These are phyloP conservation scores for Tachyglossus aculeatus DNA, from an alignment of 2,797 vertebrate genomes.

Conservation along the genomic window DNA sequence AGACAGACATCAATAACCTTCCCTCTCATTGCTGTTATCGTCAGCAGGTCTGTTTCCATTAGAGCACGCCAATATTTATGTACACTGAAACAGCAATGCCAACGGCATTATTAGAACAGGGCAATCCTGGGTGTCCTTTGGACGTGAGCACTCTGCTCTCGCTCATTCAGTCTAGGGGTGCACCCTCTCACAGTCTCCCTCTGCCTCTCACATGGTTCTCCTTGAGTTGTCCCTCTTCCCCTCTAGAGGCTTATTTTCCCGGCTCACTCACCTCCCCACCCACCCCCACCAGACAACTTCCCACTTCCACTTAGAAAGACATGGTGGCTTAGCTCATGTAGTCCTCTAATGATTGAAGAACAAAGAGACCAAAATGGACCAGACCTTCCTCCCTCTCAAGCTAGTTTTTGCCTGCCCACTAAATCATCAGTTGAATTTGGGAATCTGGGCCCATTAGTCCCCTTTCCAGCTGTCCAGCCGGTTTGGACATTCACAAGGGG, in stretches of 20 bases:
- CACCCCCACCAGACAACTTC: background rate
- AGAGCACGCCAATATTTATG: constrained; percentile 39
- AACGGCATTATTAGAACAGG: background rate
- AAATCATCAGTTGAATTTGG: too few relatives aligned
- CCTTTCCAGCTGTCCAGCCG: too few relatives aligned
- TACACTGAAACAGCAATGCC: background rate
- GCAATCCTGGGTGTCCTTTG: background rate
- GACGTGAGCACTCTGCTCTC: background rate
- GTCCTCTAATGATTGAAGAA: too few relatives aligned
- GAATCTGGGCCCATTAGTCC: too few relatives aligned
- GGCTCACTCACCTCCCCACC: background rate
- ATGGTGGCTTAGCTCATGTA: too few relatives aligned
- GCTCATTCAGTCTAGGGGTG: background rate
- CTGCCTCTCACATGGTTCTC: background rate
- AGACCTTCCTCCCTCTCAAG: too few relatives aligned
- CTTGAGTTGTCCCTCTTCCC: background rate
- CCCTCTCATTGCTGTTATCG: constrained; percentile 30
- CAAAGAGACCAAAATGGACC: too few relatives aligned
- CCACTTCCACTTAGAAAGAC: too few relatives aligned
- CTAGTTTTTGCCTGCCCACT: too few relatives aligned
- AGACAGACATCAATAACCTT: constrained; percentile 60
- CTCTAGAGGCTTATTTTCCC: background rate
- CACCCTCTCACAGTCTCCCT: background rate
- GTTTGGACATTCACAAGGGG: too few relatives aligned
- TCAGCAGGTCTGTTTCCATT: background rate